These are phyloP conservation scores for Eupithecia subfuscata DNA, from an alignment of 2,888 invertebrate species.

Conservation along the genomic window DNA sequence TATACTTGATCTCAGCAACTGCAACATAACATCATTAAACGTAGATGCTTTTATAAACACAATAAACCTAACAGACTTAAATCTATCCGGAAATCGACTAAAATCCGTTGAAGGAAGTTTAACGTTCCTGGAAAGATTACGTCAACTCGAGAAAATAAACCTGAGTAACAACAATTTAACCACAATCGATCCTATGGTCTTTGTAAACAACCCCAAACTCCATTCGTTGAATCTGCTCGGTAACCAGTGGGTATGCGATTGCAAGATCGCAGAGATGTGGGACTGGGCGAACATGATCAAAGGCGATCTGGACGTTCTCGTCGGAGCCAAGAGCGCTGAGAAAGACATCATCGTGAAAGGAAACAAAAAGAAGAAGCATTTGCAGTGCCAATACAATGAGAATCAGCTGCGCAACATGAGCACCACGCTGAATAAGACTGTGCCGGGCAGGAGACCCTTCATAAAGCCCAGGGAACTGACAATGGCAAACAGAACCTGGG, in stretches of 20 bases:
- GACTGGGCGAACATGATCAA: slow-evolving; percentile 88
- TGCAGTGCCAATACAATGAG: slow-evolving; percentile 86
- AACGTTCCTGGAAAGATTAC: slow-evolving; percentile 82
- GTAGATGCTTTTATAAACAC: slow-evolving; percentile 85
- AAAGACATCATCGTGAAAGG: slow-evolving; percentile 86
- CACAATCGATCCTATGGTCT: slow-evolving; percentile 82
- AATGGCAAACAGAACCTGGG: slow-evolving; percentile 87
- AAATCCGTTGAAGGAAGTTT: slow-evolving; percentile 77
- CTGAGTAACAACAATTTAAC: slow-evolving; percentile 86
- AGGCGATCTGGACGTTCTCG: slow-evolving; percentile 85
- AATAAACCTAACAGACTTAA: slow-evolving; percentile 85
- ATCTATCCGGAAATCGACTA: slow-evolving; percentile 85
- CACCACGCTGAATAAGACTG: slow-evolving; percentile 76
- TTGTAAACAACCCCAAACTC: slow-evolving; percentile 83
- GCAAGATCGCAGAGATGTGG: slow-evolving; percentile 88
- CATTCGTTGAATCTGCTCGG: slow-evolving; percentile 86
- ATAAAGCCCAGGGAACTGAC: slow-evolving; percentile 84
- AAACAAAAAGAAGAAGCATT: slow-evolving; percentile 85
- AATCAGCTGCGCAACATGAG: slow-evolving; percentile 81
- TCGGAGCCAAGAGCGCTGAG: slow-evolving; percentile 86
- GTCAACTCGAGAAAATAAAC: slow-evolving; percentile 84
- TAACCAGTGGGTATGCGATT: slow-evolving; percentile 88
- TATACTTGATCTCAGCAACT: slow-evolving; percentile 86
- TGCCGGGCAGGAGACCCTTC: slow-evolving; percentile 82
- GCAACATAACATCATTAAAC: slow-evolving; percentile 85